These are phyloP conservation scores for Stomatorhinus ivindoensis DNA, from an alignment of 2,113 vertebrate species.

Conservation along the genomic window DNA sequence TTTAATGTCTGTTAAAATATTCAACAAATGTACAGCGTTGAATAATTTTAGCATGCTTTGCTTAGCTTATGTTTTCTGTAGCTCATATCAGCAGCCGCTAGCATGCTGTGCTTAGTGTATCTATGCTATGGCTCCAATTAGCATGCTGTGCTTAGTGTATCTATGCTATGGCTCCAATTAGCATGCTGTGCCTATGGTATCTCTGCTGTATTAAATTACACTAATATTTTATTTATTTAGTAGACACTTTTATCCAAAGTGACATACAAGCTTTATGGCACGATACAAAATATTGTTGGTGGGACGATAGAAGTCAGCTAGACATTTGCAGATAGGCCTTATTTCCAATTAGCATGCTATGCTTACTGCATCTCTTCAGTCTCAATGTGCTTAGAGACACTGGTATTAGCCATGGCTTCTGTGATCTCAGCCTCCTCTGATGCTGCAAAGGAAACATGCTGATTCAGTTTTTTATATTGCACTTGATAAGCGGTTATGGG, in stretches of 20 bases:
- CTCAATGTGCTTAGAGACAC: conserved; percentile 42
- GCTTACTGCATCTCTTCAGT: conserved; percentile 74
- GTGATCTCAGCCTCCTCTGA: conserved; percentile 86
- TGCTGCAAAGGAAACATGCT: conserved; percentile 55
- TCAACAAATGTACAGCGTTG: neutral
- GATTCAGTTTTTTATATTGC: neutral
- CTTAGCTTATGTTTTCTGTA: neutral
- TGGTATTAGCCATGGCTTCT: conserved; percentile 56
- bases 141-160: neutral
- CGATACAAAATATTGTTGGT: neutral
- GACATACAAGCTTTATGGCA: neutral
- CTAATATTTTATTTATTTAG: neutral
- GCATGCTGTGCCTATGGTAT: conserved; percentile 62
- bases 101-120: neutral
- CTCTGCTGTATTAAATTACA: conserved; percentile 30
- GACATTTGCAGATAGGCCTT: neutral
- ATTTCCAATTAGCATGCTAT: neutral
- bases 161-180: neutral
- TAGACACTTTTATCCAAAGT: neutral
- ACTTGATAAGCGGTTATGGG: neutral
- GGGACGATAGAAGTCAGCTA: neutral
- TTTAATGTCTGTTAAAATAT: conserved; percentile 3
- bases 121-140: neutral
- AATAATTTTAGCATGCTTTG: neutral
- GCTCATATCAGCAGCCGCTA: neutral